Conservation (phyloP, 35 echinoderm and acorn worm genomes). For the Hemicentrotus pulcherrimus region DNA sequence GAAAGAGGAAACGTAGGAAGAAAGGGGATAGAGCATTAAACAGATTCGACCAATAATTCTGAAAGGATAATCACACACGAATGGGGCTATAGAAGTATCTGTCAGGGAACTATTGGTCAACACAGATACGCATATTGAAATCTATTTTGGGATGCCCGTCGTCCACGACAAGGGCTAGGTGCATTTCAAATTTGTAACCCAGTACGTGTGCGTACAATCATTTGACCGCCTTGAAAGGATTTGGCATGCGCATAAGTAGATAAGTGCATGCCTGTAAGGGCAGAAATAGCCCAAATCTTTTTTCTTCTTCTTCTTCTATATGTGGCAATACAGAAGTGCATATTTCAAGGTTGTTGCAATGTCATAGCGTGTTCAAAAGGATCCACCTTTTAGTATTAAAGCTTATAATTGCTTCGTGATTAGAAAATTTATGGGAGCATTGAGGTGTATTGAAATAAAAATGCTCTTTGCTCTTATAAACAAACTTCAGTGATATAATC, state of each 20-base stretch:
- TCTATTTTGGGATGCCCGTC: neutral
- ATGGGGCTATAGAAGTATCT: neutral
- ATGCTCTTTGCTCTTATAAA: too few relatives aligned
- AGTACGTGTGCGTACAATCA: conserved; percentile 9
- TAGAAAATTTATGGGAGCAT: neutral
- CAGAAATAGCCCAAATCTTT: neutral
- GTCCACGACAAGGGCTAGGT: neutral
- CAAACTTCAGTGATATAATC: too few relatives aligned
- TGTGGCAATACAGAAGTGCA: neutral
- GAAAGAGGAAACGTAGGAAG: too few relatives aligned
- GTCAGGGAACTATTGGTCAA: neutral
- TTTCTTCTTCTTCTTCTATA: neutral
- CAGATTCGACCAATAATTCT: neutral
- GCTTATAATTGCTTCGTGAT: neutral
- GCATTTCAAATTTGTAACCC: conserved; percentile 10
- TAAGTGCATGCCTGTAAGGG: neutral
- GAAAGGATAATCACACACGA: neutral
- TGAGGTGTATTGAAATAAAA: too few relatives aligned
- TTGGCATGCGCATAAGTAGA: neutral
- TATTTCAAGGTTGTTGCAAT: neutral
- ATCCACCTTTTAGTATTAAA: neutral
- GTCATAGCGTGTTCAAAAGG: neutral
- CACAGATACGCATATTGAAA: neutral
- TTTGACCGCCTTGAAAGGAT: neutral
- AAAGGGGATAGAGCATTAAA: neutral